phyloP scores from a whole-genome alignment of 2,888 invertebrate genomes.

The Harpalus rubripes region DNA sequence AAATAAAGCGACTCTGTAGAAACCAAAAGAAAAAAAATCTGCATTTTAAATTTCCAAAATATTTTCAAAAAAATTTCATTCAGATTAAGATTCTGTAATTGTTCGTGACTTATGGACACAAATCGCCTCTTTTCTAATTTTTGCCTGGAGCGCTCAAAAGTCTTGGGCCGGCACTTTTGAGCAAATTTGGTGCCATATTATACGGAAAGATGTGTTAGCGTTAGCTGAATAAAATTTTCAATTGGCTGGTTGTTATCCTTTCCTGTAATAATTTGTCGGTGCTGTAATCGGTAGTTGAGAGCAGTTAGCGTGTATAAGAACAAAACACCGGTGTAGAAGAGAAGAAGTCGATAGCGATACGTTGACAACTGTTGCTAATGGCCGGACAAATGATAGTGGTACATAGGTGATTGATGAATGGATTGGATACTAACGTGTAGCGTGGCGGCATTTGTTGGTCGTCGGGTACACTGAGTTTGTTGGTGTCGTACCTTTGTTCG shows the following conservation, averaged over 20 bases:
- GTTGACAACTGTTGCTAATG: slow-evolving; percentile 56
- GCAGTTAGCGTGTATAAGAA: slow-evolving; percentile 18
- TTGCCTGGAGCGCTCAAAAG: no score
- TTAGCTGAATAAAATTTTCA: background rate
- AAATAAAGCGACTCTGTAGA: no score
- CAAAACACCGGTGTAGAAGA: slow-evolving; percentile 25
- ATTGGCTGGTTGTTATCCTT: background rate
- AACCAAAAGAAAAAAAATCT: no score
- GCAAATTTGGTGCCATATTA: no score
- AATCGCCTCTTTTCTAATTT: no score
- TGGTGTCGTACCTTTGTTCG: slow-evolving; percentile 75
- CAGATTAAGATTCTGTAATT: no score
- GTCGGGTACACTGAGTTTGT: slow-evolving; percentile 64
- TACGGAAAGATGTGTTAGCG: no score
- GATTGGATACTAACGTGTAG: slow-evolving; percentile 63
- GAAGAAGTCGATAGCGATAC: slow-evolving; percentile 29
- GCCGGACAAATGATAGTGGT: slow-evolving; percentile 46
- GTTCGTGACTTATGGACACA: no score
- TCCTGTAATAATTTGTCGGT: background rate
- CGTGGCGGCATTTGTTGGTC: slow-evolving; percentile 65
- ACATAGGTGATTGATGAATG: slow-evolving; percentile 29
- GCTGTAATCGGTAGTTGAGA: background rate
- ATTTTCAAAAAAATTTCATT: no score
- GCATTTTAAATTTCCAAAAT: no score
- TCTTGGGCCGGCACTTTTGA: no score